phyloP scores from a whole-genome alignment of 2,888 invertebrate genomes.

The Caenorhabditis angaria region DNA sequence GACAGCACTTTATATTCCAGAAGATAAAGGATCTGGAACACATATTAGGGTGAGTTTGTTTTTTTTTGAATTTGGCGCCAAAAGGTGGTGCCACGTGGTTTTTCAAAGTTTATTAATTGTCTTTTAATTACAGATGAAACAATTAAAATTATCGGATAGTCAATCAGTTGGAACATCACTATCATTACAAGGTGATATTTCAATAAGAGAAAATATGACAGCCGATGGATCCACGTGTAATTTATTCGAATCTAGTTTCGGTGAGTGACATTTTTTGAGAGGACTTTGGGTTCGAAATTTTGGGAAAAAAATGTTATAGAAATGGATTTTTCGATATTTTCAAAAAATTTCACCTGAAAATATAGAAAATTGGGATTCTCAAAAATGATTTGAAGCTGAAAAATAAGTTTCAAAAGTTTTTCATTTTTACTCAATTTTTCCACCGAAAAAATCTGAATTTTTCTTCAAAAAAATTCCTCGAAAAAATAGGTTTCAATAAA shows the following conservation, averaged over 20 bases:
- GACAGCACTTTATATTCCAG: slow-evolving; percentile 60
- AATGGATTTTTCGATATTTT: no score
- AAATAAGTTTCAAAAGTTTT: no score
- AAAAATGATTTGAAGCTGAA: no score
- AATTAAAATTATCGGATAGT: slow-evolving; percentile 48
- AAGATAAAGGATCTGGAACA: slow-evolving; percentile 52
- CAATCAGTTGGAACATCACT: slow-evolving; percentile 60
- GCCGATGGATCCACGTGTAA: slow-evolving; percentile 52
- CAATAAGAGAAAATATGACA: slow-evolving; percentile 5
- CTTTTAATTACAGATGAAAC: slow-evolving; percentile 51
- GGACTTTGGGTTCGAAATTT: not conserved
- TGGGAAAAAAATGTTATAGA: no score
- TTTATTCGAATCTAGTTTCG: slow-evolving; percentile 44
- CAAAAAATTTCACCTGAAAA: not conserved
- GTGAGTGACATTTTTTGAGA: slow-evolving; percentile 8
- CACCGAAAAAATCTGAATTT: no score
- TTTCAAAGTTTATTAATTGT: no score
- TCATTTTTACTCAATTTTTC: no score
- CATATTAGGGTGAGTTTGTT: slow-evolving; percentile 56
- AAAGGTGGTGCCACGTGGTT: no score
- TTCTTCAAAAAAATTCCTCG: no score
- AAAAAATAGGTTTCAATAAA: no score
- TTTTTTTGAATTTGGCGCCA: no score
- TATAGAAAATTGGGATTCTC: no score
- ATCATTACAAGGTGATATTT: slow-evolving; percentile 44